A percentile compares a stretch with the other conserved stretches of the same genome.
phyloP scores from a whole-genome alignment of 2,113 vertebrate species.

The Perca fluviatilis region DNA sequence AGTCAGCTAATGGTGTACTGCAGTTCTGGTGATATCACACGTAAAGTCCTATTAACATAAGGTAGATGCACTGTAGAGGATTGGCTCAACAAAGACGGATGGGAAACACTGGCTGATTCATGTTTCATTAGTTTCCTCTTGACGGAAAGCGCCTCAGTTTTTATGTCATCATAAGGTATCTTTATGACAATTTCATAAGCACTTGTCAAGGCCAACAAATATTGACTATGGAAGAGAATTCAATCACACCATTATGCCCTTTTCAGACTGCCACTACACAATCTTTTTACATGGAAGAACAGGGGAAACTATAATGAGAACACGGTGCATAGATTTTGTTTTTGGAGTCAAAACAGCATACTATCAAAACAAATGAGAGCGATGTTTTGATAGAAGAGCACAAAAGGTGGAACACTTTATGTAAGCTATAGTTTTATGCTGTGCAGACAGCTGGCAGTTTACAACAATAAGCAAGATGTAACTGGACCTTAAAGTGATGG shows the following conservation, averaged over 20 bases:
- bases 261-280: not conserved
- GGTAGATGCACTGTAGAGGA: not conserved
- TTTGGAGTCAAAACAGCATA: not conserved
- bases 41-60: constrained; percentile 3
- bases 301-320: not conserved
- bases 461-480: not conserved
- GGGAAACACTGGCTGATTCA: not conserved
- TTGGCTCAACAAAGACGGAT: not conserved
- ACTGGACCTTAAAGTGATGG: not conserved
- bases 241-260: not conserved
- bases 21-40: constrained; percentile 6
- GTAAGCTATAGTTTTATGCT: constrained; percentile 8
- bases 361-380: not conserved
- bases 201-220: not conserved
- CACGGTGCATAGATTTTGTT: not conserved
- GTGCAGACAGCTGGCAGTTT: not conserved
- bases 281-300: not conserved
- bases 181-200: not conserved
- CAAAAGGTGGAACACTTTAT: not conserved
- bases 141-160: not conserved
- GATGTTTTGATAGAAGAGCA: not conserved
- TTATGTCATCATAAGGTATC: not conserved
- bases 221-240: not conserved
- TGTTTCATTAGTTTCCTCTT: constrained; percentile 2
- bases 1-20: not conserved